Percentiles rank a stretch among this genome's conserved stretches.
These are phyloP conservation scores for Pristionchus exspectatus DNA, from an alignment of 2,888 invertebrate genomes.

Conservation along the genomic window DNA sequence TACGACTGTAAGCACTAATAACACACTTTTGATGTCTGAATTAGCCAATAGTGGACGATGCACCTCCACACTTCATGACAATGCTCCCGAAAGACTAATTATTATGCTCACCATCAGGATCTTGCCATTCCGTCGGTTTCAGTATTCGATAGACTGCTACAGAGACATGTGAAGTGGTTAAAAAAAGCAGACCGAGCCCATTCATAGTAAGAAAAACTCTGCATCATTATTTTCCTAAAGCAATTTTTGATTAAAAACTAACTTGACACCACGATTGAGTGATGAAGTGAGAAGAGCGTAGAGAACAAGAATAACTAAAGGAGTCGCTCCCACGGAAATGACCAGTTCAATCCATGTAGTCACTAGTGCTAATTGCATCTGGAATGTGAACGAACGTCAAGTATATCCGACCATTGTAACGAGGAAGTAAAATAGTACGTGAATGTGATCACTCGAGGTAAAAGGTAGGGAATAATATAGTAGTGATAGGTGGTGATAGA, in stretches of 20 bases:
- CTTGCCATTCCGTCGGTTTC: background rate
- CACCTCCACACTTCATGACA: background rate
- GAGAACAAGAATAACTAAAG: background rate
- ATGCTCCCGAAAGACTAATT: background rate
- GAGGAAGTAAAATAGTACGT: no score
- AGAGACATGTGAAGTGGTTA: background rate
- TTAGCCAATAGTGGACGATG: background rate
- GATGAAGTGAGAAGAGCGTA: constrained; percentile 3
- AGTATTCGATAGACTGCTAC: background rate
- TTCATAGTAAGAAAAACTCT: background rate
- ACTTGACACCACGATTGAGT: background rate
- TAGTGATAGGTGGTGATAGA: no score
- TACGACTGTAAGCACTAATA: background rate
- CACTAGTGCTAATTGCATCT: background rate
- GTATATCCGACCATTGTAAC: no score
- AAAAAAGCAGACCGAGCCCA: background rate
- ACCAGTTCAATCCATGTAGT: background rate
- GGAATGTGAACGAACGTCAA: background rate
- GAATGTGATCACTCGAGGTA: no score
- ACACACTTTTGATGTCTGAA: background rate
- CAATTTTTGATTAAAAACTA: background rate
- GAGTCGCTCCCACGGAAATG: background rate
- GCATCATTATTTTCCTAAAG: background rate
- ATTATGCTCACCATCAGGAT: background rate
- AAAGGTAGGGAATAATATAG: no score